Evolutionary conservation across 2,888 invertebrate species (phyloP).

Genomic region (Pseudoips prasinana): DNA sequence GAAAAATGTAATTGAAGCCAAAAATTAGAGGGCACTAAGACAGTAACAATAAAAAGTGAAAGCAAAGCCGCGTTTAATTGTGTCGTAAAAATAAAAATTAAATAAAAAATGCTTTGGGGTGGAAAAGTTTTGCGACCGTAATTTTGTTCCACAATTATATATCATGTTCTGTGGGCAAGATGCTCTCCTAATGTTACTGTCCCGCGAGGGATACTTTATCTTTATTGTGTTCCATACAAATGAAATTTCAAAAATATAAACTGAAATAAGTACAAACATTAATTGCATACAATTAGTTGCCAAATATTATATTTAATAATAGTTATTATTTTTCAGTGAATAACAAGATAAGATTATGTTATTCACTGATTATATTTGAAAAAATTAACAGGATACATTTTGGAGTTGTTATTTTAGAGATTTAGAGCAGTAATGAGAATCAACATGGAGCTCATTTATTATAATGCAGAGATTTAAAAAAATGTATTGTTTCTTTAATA

Average conservation of each 20-base stretch:
- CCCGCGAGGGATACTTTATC: constrained; percentile 44
- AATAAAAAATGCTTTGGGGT: constrained; percentile 77
- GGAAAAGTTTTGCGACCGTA: constrained; percentile 72
- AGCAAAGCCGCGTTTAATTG: constrained; percentile 80
- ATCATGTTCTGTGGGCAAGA: constrained; percentile 54
- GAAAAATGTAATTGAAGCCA: constrained; percentile 75
- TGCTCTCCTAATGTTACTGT: constrained; percentile 63
- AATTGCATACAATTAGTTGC: too few relatives aligned
- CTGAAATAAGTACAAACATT: too few relatives aligned
- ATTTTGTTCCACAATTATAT: constrained; percentile 74
- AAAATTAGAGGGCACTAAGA: constrained; percentile 79
- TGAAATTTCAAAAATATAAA: constrained; percentile 1
- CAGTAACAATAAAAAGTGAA: constrained; percentile 80
- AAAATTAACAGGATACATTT: too few relatives aligned
- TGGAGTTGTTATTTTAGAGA: too few relatives aligned
- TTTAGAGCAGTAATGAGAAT: too few relatives aligned
- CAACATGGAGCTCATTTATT: too few relatives aligned
- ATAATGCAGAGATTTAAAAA: too few relatives aligned
- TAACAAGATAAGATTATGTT: too few relatives aligned
- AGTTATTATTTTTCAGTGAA: too few relatives aligned
- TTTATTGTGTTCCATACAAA: constrained; percentile 8
- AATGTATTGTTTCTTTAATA: too few relatives aligned
- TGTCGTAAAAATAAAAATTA: constrained; percentile 81
- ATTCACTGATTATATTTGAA: too few relatives aligned
- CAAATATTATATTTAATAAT: too few relatives aligned